Base-by-base conservation (phyloP, 53 echinoderm and acorn worm species). In the Luidia sarsii region DNA sequence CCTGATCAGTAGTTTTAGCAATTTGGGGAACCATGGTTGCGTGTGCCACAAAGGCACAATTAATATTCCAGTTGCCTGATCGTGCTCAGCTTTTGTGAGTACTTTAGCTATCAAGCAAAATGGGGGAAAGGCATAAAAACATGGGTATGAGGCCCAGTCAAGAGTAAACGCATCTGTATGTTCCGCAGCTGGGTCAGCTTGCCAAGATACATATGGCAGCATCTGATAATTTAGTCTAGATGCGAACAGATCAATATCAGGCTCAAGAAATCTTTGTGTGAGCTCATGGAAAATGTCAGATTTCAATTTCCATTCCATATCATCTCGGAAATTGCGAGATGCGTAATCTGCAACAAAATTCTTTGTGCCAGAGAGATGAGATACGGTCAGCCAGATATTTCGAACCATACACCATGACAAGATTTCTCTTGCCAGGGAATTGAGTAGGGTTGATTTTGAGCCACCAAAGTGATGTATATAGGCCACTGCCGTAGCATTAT, bases 301-400 rank as follows among this genome's bases (percentile, higher is more conserved):
- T 18, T 70, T 70, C 13, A 83, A n/a, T n/a, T n/a, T n/a, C n/a
- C n/a, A n/a, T n/a, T n/a, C n/a, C n/a, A n/a, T n/a, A n/a, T n/a
- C n/a, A n/a, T n/a, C n/a, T n/a, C n/a, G n/a, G n/a, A n/a, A n/a
- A n/a, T n/a, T n/a, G n/a, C n/a, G n/a, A n/a, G n/a, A n/a, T n/a
- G n/a, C n/a, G n/a, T n/a, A 36, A 50, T 90, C 90, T 37, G 86
- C 86, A 4, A 65, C 53, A 41, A 10, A 18, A 49, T 91, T 91
- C 64, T 79, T 31, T 37, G 37, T 18, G 0, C 91, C 91, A 80
- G 87, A 8, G n/a, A 91, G 37, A 24, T 91, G 75, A 10, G 48
- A 32, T 18, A 64, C 68, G 10, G 91, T 61, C 37, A 75, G 38
- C 70, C 80, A 68, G 23, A 84, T 75, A 2, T 77, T 68, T 15